These are phyloP conservation scores for Mus caroli DNA, from an alignment of 2,797 vertebrate species.

Conservation along the genomic window DNA sequence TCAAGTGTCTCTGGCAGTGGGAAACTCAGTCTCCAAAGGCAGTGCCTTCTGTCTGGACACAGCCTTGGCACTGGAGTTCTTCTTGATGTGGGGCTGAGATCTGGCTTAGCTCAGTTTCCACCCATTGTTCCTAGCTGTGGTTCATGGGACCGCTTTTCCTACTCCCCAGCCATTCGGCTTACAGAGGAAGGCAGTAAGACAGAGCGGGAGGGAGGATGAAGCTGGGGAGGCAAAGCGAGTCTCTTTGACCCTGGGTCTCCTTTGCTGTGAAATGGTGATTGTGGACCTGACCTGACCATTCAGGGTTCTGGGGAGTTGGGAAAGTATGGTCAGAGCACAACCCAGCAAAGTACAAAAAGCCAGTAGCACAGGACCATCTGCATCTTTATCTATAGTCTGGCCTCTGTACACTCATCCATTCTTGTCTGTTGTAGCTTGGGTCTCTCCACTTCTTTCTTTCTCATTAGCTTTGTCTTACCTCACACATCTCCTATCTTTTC, in stretches of 20 bases:
- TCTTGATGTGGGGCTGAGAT: slow-evolving; percentile 18
- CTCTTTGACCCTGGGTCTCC: background rate
- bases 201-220: background rate
- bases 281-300: background rate
- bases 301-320: background rate
- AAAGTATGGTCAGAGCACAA: background rate
- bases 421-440: background rate
- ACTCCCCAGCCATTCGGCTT: background rate
- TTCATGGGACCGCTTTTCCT: background rate
- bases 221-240: background rate
- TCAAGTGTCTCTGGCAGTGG: background rate
- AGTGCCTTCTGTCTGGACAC: background rate
- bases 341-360: no score
- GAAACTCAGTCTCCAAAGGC: background rate
- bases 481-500: background rate
- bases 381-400: background rate
- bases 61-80: background rate
- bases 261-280: background rate
- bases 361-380: accelerated
- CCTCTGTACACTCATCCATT: background rate
- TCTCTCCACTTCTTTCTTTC: background rate
- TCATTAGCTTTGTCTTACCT: background rate
- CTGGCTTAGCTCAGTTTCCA: slow-evolving; percentile 65
- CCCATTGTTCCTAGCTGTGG: slow-evolving; percentile 43
- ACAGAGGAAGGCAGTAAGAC: background rate